Base-by-base conservation (phyloP, 1,140 invertebrate genomes). In the Apis dorsata region DNA sequence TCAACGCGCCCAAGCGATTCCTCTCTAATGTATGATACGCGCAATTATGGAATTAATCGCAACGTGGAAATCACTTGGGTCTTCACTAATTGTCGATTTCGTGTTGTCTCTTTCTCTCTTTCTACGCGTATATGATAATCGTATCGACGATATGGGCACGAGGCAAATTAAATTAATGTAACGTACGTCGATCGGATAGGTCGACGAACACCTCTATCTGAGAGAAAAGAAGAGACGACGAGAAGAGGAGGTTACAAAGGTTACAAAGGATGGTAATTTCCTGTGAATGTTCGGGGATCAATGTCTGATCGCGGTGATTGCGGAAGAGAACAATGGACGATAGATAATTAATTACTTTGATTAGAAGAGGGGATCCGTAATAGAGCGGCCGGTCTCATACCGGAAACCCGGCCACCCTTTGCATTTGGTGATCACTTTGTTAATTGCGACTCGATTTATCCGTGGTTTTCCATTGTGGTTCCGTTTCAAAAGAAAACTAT, bases 291-390 rank as follows among this genome's bases (percentile, higher is more conserved):
- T 69, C 24, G 44, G 4, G 79, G 86, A 59, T 19, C 74, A 60
- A 63, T 28, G 7, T 63, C n/a, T 4, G 72, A n/a, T 65, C 24
- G 62, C 28, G 13, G 28, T 15, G 69, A 72, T 84, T 44, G 34
- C 34, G 63, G 57, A 63, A 28, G 63, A 57, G 60, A 24, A 17
- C 59, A 55, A 59, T 49, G 73, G 71, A 34, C 68, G 85, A 59
- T 70, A 51, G 62, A 63, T 75, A 87, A 88, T 88, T 88, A 88
- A 88, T 88, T 88, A 86, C 77, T 85, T 84, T 68, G 69, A 86
- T 88, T 86, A 81, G 63, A 55, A 13, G 59, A 7, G 24, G 68
- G 69, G 44, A 72, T 63, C 53, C 51, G 75, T 49, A 51, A 44
- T 7, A 44, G 34, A 44, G 72, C 63, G 21, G 81, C 70, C 5